phyloP scores from a whole-genome alignment of 1,140 invertebrate species.

The Pygmarrhopalites habei region DNA sequence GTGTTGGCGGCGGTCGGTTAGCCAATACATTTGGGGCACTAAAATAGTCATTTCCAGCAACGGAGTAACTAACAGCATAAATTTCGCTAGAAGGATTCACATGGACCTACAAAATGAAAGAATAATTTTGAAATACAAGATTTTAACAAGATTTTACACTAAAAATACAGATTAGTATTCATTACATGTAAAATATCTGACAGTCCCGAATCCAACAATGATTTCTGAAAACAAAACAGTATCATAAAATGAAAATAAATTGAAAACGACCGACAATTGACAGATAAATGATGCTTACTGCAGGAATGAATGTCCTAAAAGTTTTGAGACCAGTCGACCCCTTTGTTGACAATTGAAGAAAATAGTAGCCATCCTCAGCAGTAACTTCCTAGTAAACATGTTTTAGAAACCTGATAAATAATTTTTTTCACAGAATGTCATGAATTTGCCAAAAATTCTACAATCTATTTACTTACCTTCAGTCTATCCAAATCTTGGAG shows the following conservation, averaged over 20 bases:
- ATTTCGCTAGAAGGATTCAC: constrained; percentile 63
- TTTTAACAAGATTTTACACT: no score
- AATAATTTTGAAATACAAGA: no score
- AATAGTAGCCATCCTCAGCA: constrained; percentile 63
- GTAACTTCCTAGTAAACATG: constrained; percentile 59
- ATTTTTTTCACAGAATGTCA: no score
- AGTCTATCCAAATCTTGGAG: constrained; percentile 22
- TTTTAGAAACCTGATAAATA: background rate
- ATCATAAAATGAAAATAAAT: no score
- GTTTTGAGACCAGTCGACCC: constrained; percentile 57
- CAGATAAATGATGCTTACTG: constrained; percentile 50
- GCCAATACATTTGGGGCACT: constrained; percentile 23
- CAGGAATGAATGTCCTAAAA: constrained; percentile 72
- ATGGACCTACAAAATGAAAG: no score
- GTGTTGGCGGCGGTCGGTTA: constrained; percentile 39
- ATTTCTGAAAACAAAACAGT: constrained; percentile 27
- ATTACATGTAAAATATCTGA: constrained; percentile 62
- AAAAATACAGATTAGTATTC: no score
- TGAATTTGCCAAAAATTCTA: background rate
- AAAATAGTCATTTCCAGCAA: constrained; percentile 22
- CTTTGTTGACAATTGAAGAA: constrained; percentile 59
- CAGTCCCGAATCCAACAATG: constrained; percentile 55
- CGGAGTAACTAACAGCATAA: constrained; percentile 52
- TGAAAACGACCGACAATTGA: background rate
- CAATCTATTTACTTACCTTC: constrained; percentile 12